Conservation (phyloP, 1,140 invertebrate species). For the Aphelenchoides fujianensis region DNA sequence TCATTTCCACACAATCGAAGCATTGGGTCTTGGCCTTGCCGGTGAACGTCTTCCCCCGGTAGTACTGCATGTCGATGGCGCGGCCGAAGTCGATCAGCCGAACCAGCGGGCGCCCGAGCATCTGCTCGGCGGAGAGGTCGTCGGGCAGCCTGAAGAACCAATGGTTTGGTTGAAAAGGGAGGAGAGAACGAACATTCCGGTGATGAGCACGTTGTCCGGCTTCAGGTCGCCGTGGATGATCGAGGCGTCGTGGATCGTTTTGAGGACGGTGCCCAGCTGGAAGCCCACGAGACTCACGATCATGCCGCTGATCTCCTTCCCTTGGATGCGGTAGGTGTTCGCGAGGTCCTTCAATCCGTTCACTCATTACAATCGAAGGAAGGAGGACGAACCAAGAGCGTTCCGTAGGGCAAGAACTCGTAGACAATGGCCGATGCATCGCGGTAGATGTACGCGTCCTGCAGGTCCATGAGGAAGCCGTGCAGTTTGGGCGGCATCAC, state of each 20-base stretch:
- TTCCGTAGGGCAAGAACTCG: conserved; percentile 42
- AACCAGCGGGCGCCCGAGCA: conserved; percentile 24
- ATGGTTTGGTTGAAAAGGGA: too few relatives aligned
- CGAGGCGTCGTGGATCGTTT: conserved; percentile 36
- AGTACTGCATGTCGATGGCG: conserved; percentile 44
- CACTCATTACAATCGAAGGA: too few relatives aligned
- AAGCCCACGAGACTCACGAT: conserved; percentile 30
- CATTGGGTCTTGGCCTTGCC: conserved; percentile 39
- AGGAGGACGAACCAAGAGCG: too few relatives aligned
- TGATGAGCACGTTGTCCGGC: conserved; percentile 40
- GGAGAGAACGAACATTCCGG: too few relatives aligned
- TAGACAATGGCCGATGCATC: conserved; percentile 46
- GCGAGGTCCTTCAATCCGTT: too few relatives aligned
- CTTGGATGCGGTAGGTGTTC: conserved; percentile 33
- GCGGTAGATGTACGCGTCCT: conserved; percentile 40
- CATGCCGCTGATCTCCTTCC: conserved; percentile 24
- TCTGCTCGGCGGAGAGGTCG: not conserved
- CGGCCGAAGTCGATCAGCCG: conserved; percentile 47
- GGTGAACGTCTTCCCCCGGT: conserved; percentile 24
- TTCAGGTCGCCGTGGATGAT: conserved; percentile 49
- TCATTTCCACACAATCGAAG: conserved; percentile 47
- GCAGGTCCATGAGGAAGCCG: conserved; percentile 34
- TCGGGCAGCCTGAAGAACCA: conserved; percentile 17
- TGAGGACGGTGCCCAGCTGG: conserved; percentile 30
- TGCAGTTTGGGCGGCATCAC: conserved; percentile 16